These are phyloP conservation scores for Takifugu ocellatus DNA, from an alignment of 2,797 vertebrate genomes.

Conservation along the genomic window DNA sequence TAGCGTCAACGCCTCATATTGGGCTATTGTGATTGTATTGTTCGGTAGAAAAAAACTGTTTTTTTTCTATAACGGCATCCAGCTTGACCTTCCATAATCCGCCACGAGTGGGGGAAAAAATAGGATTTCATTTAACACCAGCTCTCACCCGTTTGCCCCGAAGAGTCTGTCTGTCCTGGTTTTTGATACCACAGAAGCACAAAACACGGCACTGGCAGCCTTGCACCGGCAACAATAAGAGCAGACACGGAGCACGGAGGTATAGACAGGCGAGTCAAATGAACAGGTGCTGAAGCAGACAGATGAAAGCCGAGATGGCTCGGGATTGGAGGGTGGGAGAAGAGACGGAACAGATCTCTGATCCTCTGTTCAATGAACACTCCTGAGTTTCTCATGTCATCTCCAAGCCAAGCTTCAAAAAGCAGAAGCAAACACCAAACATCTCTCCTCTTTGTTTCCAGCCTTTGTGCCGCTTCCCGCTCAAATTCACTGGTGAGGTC, in stretches of 20 bases:
- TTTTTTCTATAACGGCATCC: too few relatives aligned
- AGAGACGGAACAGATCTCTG: conserved; percentile 17
- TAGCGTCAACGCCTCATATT: too few relatives aligned
- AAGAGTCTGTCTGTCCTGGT: too few relatives aligned
- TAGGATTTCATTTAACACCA: too few relatives aligned
- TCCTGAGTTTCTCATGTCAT: conserved; percentile 37
- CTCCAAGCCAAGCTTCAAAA: conserved; percentile 47
- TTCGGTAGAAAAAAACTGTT: too few relatives aligned
- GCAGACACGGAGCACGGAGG: conserved; percentile 7
- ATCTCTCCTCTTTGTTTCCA: conserved; percentile 29
- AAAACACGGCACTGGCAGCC: not conserved
- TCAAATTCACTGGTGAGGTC: conserved; percentile 14
- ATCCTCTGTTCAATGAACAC: conserved; percentile 34
- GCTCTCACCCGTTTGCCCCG: too few relatives aligned
- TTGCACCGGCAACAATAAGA: conserved; percentile 21
- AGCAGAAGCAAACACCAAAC: conserved; percentile 7
- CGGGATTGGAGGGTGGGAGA: conserved; percentile 15
- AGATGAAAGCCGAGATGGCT: conserved; percentile 39
- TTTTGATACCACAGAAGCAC: not conserved
- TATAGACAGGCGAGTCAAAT: conserved; percentile 30
- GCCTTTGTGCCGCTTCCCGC: conserved; percentile 9
- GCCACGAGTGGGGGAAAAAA: too few relatives aligned
- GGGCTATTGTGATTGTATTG: too few relatives aligned
- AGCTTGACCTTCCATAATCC: too few relatives aligned
- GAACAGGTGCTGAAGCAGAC: conserved; percentile 29